Conservation (phyloP, 2,797 vertebrate species). For the Brachyrhaphis roseni region DNA sequence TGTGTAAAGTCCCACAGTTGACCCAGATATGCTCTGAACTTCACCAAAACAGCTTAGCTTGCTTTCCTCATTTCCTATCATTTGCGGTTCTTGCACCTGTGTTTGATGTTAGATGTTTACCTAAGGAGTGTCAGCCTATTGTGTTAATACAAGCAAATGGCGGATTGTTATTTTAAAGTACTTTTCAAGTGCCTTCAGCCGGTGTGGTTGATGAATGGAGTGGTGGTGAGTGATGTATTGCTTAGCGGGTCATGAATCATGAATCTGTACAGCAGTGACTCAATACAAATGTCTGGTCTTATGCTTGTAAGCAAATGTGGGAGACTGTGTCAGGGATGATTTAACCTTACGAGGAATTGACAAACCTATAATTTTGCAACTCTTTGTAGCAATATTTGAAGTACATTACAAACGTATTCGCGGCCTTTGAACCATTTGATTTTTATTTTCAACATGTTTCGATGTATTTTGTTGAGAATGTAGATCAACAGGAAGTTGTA, state of each 20-base stretch:
- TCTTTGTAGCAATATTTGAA: slow-evolving; percentile 21
- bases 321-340: slow-evolving; percentile 8
- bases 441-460: background rate
- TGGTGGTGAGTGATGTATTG: slow-evolving; percentile 35
- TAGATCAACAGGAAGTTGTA: background rate
- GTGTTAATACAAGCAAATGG: slow-evolving; percentile 24
- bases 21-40: background rate
- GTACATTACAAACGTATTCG: background rate
- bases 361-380: slow-evolving; percentile 26
- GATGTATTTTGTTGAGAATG: background rate
- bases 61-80: background rate
- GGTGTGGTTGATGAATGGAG: slow-evolving; percentile 21
- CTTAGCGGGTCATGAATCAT: slow-evolving; percentile 48
- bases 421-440: background rate
- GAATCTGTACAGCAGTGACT: slow-evolving; percentile 5
- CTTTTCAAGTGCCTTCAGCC: slow-evolving; percentile 30
- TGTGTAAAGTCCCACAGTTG: slow-evolving; percentile 16
- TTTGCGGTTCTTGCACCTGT: slow-evolving; percentile 28
- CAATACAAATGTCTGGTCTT: slow-evolving; percentile 49
- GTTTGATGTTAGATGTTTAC: slow-evolving; percentile 36
- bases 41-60: slow-evolving; percentile 9
- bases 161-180: slow-evolving; percentile 14
- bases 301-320: slow-evolving; percentile 12
- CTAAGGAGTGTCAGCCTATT: slow-evolving; percentile 16
- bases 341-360: slow-evolving; percentile 3